A percentile compares a stretch with the other conserved stretches of the same genome.
Evolutionary conservation across 2,113 vertebrate species (phyloP).

Genomic region (Zosterops lateralis): DNA sequence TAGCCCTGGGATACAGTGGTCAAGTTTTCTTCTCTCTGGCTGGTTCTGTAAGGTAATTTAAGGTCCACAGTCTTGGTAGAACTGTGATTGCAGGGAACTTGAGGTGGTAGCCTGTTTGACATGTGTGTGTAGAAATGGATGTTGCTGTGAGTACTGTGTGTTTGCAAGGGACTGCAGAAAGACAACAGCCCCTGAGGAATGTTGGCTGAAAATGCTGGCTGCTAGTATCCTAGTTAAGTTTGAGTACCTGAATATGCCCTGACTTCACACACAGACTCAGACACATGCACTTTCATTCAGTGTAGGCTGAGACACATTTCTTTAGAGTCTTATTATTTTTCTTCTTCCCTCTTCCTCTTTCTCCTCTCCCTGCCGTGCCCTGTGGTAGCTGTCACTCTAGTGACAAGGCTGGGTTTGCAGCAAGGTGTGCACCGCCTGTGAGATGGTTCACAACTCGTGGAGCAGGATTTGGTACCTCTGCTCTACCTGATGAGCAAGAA

Average conservation of each 20-base stretch:
- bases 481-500: neutral
- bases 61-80: neutral
- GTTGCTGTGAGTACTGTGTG: neutral
- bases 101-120: neutral
- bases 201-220: neutral
- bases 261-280: neutral
- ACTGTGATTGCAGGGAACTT: neutral
- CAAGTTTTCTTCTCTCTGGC: neutral
- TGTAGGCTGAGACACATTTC: neutral
- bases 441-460: neutral
- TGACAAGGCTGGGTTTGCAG: neutral
- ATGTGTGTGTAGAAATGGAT: neutral
- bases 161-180: neutral
- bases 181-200: neutral
- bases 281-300: fast-evolving
- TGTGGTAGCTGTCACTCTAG: fast-evolving
- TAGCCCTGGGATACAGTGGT: neutral
- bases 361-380: neutral
- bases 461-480: neutral
- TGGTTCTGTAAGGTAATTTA: neutral
- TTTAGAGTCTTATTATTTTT: neutral
- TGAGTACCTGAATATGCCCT: neutral
- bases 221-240: neutral
- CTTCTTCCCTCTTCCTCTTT: neutral
- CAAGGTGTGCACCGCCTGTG: neutral